Base-by-base conservation (phyloP, 1,140 invertebrate species). In the Formica exsecta region DNA sequence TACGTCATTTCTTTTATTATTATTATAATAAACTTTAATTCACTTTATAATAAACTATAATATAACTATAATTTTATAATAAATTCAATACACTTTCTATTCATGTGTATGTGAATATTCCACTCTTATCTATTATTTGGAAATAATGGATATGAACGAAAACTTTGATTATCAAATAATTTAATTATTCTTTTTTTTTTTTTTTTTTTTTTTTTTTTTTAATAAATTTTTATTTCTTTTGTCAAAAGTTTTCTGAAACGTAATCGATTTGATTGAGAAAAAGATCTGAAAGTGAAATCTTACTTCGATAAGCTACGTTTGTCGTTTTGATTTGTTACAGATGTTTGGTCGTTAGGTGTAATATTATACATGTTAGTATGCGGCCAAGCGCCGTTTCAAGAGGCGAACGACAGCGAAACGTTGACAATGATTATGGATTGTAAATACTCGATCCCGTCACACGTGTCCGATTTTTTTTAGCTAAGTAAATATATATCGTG, bases 401-500 rank as follows among this genome's bases (percentile, higher is more conserved):
- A 99, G 96, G 98, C 99, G 32, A 99, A 99, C 95, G 99, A 99
- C 94, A 99, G 98, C 92, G 99, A 99, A 96, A 99, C 99, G 0
- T 95, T 99, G 19, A 99, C 99, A 2, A 99, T 99, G 98, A 99
- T 99, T 87, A 99, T 99, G 98, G 99, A 99, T 94, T 99, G 99
- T 96, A 99, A 99, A 96, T 99, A 99, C 94, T 97, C 97, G 68
- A 97, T 99, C 91, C 99, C 99, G 76, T 93, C 96, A 38, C 97
- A 99, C 94, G 97, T 99, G 38, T 98, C 98, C n/a, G 95, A 96
- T 29, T n/a, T n/a, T n/a, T 36, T 54, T 1, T 44, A 77, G 25
- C 5, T 75, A 32, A 65, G 2, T 8, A 19, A 7, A 25, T 29
- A 75, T 19, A 9, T 22, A 6, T 41, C 16, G 11, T 13, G 19